Conservation (phyloP, 1,140 invertebrate species). For the Olivierus martensii region DNA sequence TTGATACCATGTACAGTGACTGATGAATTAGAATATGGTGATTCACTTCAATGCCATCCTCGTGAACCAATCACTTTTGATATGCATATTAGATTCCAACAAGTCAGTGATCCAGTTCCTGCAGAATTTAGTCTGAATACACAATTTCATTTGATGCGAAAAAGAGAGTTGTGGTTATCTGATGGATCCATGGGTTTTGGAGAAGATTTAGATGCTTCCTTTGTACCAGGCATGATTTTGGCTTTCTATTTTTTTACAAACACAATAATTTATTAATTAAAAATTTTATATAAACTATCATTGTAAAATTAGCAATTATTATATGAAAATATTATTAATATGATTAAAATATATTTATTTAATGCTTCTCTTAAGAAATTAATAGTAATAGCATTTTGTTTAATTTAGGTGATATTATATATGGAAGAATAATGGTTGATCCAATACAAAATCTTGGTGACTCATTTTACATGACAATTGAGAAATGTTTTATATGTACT, state of each 20-base stretch:
- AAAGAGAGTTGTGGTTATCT: conserved; percentile 27
- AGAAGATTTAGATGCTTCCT: conserved; percentile 23
- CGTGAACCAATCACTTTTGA: conserved; percentile 28
- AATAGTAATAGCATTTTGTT: too few species aligned
- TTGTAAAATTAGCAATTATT: too few species aligned
- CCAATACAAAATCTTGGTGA: conserved; percentile 27
- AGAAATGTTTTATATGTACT: conserved; percentile 34
- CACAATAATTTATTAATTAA: too few species aligned
- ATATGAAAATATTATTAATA: too few species aligned
- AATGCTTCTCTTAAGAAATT: too few species aligned
- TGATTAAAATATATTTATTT: too few species aligned
- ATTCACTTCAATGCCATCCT: conserved; percentile 27
- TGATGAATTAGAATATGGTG: conserved; percentile 23
- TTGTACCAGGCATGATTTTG: conserved; percentile 24
- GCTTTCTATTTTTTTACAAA: too few species aligned
- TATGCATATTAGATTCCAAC: conserved; percentile 31
- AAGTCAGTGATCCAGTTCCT: conserved; percentile 32
- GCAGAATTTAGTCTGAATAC: conserved; percentile 29
- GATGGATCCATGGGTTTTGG: conserved; percentile 22
- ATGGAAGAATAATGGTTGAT: conserved; percentile 31
- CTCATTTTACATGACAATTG: conserved; percentile 27
- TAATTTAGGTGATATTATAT: conserved; percentile 30
- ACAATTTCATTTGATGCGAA: conserved; percentile 27
- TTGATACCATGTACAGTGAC: conserved; percentile 30
- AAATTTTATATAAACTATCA: too few species aligned